phyloP scores from a whole-genome alignment of 1,140 invertebrate genomes.

The Macrobrachium nipponense region DNA sequence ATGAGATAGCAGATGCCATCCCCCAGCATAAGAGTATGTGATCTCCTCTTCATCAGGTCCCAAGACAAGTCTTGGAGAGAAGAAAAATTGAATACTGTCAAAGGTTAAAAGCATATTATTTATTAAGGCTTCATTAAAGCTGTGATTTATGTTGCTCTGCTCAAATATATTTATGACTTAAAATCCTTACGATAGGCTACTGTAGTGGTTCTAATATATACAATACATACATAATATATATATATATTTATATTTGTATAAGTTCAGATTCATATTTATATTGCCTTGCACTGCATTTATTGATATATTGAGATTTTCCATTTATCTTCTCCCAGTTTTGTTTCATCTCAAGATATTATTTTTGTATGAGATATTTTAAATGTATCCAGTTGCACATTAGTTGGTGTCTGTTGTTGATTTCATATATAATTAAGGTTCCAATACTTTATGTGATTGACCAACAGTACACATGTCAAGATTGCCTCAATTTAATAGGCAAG shows the following conservation, averaged over 20 bases:
- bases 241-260: constrained; percentile 38
- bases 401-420: constrained; percentile 12
- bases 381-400: too few species aligned
- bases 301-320: not conserved
- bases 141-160: constrained; percentile 43
- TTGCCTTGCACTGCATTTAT: too few species aligned
- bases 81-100: constrained; percentile 31
- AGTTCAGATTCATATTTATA: not conserved
- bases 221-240: not conserved
- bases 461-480: constrained; percentile 43
- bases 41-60: constrained; percentile 3
- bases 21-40: constrained; percentile 27
- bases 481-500: constrained; percentile 41
- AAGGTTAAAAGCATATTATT: constrained; percentile 26
- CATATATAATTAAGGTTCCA: constrained; percentile 26
- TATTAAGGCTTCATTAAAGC: constrained; percentile 41
- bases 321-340: constrained; percentile 1
- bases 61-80: not conserved
- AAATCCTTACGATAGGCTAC: constrained; percentile 7
- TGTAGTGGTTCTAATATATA: constrained; percentile 30
- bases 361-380: constrained; percentile 14
- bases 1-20: constrained; percentile 45
- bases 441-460: constrained; percentile 29
- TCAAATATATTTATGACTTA: constrained; percentile 45
- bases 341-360: constrained; percentile 6